These are phyloP conservation scores for Escarpia spicata DNA, from an alignment of 2,888 invertebrate genomes.

Conservation along the genomic window DNA sequence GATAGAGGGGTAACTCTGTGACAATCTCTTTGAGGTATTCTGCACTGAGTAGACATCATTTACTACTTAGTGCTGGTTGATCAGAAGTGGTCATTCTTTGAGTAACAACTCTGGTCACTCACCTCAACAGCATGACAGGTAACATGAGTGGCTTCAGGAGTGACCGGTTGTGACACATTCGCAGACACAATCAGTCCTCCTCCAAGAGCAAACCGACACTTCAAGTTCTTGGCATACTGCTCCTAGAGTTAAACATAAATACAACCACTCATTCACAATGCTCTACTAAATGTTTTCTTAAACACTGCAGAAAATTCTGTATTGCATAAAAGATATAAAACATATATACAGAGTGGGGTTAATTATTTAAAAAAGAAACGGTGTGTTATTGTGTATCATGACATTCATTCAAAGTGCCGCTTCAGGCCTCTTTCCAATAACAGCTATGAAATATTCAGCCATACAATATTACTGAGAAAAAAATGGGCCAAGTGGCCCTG, in stretches of 20 bases:
- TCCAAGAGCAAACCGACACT: background rate
- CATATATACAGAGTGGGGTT: background rate
- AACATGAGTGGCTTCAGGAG: background rate
- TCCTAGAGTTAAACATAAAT: background rate
- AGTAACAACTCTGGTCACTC: background rate
- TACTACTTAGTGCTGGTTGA: no score
- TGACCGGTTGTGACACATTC: background rate
- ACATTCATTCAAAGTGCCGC: background rate
- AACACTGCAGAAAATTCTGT: no score
- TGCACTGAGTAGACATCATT: no score
- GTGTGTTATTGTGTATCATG: background rate
- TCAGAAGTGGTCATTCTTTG: background rate
- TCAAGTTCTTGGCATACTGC: conserved; percentile 6
- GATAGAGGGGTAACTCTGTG: background rate
- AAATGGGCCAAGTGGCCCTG: no score
- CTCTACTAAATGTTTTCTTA: background rate
- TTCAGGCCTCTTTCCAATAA: no score
- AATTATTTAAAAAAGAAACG: background rate
- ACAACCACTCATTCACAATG: background rate
- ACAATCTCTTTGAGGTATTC: background rate
- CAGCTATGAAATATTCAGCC: no score
- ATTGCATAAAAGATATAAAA: background rate
- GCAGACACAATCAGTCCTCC: background rate
- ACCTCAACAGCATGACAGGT: background rate
- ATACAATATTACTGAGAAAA: no score